Conservation (phyloP, 2,113 vertebrate species). For the Pampusana beccarii region DNA sequence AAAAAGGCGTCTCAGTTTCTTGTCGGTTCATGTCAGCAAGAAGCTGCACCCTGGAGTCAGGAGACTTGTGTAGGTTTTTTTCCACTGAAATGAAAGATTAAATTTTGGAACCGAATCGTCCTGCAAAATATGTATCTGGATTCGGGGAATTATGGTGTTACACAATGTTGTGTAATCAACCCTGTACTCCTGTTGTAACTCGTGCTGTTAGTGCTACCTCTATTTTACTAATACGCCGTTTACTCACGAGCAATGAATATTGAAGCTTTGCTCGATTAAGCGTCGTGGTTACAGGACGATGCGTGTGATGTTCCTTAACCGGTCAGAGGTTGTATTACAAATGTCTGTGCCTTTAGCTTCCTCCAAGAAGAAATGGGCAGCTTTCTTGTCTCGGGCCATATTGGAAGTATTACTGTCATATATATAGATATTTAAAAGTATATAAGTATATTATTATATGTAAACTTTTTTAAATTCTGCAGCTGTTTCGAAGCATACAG, state of each 20-base stretch:
- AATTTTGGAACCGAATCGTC: neutral
- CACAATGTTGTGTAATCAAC: accelerated
- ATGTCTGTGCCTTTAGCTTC: neutral
- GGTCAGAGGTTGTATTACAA: neutral
- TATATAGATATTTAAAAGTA: neutral
- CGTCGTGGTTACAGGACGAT: accelerated
- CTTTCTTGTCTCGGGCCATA: neutral
- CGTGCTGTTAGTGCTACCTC: neutral
- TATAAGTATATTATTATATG: neutral
- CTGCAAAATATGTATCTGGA: neutral
- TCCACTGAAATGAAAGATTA: neutral
- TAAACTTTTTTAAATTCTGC: neutral
- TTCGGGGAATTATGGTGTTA: neutral
- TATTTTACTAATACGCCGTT: neutral
- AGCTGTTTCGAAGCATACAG: neutral
- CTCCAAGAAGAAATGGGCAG: neutral
- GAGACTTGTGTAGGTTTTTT: neutral
- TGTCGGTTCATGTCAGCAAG: accelerated
- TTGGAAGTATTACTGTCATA: neutral
- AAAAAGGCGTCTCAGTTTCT: neutral
- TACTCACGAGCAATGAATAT: neutral
- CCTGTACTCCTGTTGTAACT: neutral
- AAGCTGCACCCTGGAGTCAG: neutral
- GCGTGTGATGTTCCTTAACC: neutral
- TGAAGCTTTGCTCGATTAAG: neutral